Conservation (phyloP, 2,797 vertebrate genomes). For the Paguma larvata region DNA sequence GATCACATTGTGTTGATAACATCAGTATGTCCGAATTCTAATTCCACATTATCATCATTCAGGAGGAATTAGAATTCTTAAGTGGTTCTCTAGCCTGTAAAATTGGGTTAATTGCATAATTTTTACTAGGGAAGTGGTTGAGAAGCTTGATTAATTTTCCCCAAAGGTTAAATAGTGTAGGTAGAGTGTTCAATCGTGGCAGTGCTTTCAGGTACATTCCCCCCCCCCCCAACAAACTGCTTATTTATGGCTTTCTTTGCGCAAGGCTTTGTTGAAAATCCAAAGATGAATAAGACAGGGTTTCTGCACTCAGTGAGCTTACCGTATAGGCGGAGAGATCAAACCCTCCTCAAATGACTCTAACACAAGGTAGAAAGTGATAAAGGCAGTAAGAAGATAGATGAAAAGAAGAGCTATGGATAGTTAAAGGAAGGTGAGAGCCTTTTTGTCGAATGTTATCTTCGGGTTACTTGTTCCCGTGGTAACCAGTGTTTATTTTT, state of each 20-base stretch:
- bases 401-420: slow-evolving; percentile 32
- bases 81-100: slow-evolving; percentile 26
- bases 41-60: slow-evolving; percentile 5
- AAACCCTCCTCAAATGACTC: slow-evolving; percentile 10
- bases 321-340: slow-evolving; percentile 16
- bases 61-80: slow-evolving; percentile 41
- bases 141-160: slow-evolving; percentile 47
- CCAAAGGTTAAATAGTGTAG: slow-evolving; percentile 43
- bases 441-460: slow-evolving; percentile 56
- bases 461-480: slow-evolving; percentile 72
- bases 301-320: slow-evolving; percentile 34
- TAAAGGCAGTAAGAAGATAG: neutral
- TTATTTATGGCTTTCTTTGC: slow-evolving; percentile 57
- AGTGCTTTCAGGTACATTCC: neutral
- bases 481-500: slow-evolving; percentile 55
- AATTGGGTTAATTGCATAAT: slow-evolving; percentile 63
- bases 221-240: neutral
- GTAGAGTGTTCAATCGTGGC: neutral
- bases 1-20: neutral
- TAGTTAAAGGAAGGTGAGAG: slow-evolving; percentile 57
- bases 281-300: slow-evolving; percentile 46
- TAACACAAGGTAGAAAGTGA: slow-evolving; percentile 52
- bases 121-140: slow-evolving; percentile 44
- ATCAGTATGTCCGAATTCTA: slow-evolving; percentile 25
- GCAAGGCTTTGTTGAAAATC: slow-evolving; percentile 59